Evolutionary conservation across 1,140 invertebrate species (phyloP).

Genomic region (Hylaeus anthracinus): DNA sequence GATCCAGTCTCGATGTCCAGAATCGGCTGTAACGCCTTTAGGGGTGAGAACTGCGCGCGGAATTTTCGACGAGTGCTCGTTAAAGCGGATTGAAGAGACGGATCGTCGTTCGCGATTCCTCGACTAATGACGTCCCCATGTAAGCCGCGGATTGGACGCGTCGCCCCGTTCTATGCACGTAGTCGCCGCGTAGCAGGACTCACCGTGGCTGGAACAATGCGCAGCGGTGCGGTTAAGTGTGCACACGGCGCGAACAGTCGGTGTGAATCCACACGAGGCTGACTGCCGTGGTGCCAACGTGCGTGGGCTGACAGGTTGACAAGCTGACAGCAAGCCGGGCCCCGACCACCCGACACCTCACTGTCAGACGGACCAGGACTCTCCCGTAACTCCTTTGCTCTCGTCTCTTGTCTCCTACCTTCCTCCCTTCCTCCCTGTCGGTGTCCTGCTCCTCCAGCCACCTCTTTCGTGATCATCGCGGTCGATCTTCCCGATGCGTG

Average conservation of each 20-base stretch:
- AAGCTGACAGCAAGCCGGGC: constrained; percentile 74
- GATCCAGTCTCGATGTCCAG: not conserved
- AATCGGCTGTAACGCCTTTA: constrained; percentile 19
- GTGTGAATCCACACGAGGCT: constrained; percentile 63
- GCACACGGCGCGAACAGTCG: constrained; percentile 55
- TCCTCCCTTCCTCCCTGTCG: constrained; percentile 15
- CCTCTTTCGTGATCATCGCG: constrained; percentile 37
- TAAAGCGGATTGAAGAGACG: constrained; percentile 46
- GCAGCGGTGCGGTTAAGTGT: constrained; percentile 31
- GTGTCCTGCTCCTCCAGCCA: constrained; percentile 9
- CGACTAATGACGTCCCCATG: constrained; percentile 60
- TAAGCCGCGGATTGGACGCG: constrained; percentile 44
- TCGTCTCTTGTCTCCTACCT: constrained; percentile 52
- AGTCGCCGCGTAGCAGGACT: constrained; percentile 22
- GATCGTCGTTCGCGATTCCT: constrained; percentile 49
- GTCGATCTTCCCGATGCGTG: constrained; percentile 13
- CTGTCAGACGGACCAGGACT: constrained; percentile 72
- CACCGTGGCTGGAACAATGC: constrained; percentile 46
- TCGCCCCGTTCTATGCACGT: constrained; percentile 16
- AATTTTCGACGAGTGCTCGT: constrained; percentile 45
- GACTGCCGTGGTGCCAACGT: constrained; percentile 71
- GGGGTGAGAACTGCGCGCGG: constrained; percentile 29
- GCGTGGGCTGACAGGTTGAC: constrained; percentile 80
- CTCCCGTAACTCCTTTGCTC: constrained; percentile 70
- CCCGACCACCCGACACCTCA: constrained; percentile 79